Evolutionary conservation across 2,888 invertebrate species (phyloP).

Genomic region (Oscheius sp.): DNA sequence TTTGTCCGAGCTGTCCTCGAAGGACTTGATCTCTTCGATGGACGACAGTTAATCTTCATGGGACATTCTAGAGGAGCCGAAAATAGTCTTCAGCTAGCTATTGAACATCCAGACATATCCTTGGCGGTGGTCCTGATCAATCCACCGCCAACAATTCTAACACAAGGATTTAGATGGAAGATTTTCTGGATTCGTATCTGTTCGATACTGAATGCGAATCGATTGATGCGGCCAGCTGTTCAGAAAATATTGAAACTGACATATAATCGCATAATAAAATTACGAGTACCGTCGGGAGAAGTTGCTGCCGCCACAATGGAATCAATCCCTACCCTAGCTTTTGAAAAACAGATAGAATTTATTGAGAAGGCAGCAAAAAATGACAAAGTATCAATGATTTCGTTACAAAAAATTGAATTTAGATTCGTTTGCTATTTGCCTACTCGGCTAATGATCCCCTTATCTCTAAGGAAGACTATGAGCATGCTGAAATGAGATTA

Average conservation of each 20-base stretch:
- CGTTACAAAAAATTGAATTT: background rate
- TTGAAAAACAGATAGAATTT: slow-evolving; percentile 30
- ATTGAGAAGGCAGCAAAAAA: slow-evolving; percentile 1
- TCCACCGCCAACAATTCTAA: background rate
- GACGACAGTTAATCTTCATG: slow-evolving; percentile 31
- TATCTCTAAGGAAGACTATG: slow-evolving; percentile 15
- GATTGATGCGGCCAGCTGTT: background rate
- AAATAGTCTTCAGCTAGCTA: slow-evolving; percentile 35
- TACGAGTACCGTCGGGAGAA: slow-evolving; percentile 37
- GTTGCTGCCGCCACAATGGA: slow-evolving; percentile 38
- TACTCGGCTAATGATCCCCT: slow-evolving; percentile 36
- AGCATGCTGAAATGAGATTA: slow-evolving; percentile 1
- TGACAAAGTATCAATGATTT: background rate
- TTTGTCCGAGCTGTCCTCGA: slow-evolving; percentile 40
- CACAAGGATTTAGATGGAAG: background rate
- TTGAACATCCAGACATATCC: slow-evolving; percentile 2
- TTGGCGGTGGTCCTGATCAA: background rate
- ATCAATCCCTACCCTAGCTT: slow-evolving; percentile 37
- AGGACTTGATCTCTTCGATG: slow-evolving; percentile 24
- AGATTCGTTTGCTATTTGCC: slow-evolving; percentile 25
- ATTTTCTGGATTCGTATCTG: background rate
- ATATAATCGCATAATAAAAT: slow-evolving; percentile 35
- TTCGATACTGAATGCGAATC: background rate
- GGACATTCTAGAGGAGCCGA: slow-evolving; percentile 50
- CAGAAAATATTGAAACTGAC: slow-evolving; percentile 2